These are phyloP conservation scores for Melipona quadrifasciata DNA, from an alignment of 1,140 invertebrate genomes.

Conservation along the genomic window DNA sequence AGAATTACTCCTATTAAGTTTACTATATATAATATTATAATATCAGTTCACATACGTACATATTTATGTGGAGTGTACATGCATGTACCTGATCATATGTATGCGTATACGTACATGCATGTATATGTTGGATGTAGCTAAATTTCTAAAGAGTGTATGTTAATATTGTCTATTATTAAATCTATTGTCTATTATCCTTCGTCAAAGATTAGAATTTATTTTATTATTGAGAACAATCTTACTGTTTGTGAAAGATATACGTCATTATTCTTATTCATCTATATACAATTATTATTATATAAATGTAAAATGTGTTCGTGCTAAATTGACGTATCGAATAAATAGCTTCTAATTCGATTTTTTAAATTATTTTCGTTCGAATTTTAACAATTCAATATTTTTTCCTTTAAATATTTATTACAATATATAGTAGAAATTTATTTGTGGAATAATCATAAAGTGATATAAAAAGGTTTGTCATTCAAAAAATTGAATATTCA, in stretches of 20 bases:
- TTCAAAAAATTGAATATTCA: not conserved
- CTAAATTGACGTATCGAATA: slow-evolving; percentile 62
- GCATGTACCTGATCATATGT: not conserved
- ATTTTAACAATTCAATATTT: not conserved
- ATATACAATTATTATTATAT: slow-evolving; percentile 54
- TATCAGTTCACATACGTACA: not conserved
- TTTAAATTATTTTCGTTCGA: not conserved
- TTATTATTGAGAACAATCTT: slow-evolving; percentile 72
- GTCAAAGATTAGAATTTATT: slow-evolving; percentile 78
- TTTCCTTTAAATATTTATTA: not conserved
- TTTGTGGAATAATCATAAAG: not conserved
- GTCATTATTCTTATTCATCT: slow-evolving; percentile 39
- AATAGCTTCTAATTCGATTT: slow-evolving; percentile 51
- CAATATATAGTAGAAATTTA: not conserved
- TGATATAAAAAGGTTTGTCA: not conserved
- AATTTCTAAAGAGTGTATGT: slow-evolving; percentile 29
- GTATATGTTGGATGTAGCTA: not conserved
- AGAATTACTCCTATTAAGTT: slow-evolving; percentile 58
- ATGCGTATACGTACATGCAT: not conserved
- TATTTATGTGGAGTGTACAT: not conserved
- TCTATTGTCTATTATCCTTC: slow-evolving; percentile 58
- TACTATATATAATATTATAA: slow-evolving; percentile 29
- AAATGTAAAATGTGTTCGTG: slow-evolving; percentile 59
- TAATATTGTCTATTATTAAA: slow-evolving; percentile 54
- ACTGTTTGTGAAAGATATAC: slow-evolving; percentile 58